Percentiles rank a stretch among this genome's conserved stretches.
These are phyloP conservation scores for Entomobrya proxima DNA, from an alignment of 2,888 invertebrate species.

Conservation along the genomic window DNA sequence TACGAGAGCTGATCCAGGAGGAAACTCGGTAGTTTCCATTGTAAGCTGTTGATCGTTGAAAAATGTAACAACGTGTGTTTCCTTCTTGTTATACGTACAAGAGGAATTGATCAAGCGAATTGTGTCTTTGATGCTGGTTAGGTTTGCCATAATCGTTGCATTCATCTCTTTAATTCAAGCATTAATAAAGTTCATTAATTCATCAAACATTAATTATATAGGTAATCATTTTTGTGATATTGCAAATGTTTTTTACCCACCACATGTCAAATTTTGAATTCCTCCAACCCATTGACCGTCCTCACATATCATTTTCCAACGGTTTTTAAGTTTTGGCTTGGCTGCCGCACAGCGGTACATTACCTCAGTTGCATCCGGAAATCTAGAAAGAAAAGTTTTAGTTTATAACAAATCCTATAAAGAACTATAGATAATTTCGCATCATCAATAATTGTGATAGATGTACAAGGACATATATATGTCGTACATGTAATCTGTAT, in stretches of 20 bases:
- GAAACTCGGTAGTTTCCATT: conserved; percentile 87
- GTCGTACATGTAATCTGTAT: conserved; percentile 79
- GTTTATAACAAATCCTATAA: background rate
- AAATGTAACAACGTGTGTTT: conserved; percentile 84
- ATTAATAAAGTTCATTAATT: background rate
- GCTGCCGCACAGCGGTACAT: conserved; percentile 84
- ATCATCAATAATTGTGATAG: background rate
- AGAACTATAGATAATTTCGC: background rate
- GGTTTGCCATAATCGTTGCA: conserved; percentile 44
- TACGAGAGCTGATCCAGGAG: conserved; percentile 84
- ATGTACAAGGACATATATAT: background rate
- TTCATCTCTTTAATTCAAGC: conserved; percentile 50
- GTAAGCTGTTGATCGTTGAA: conserved; percentile 87
- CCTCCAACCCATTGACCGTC: conserved; percentile 90
- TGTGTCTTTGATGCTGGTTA: conserved; percentile 56
- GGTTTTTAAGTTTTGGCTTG: conserved; percentile 79
- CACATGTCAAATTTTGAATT: conserved; percentile 81
- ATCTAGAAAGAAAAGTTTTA: conserved; percentile 77
- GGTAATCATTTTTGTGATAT: background rate
- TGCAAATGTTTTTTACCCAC: conserved; percentile 25
- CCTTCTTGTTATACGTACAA: conserved; percentile 87
- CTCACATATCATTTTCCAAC: conserved; percentile 90
- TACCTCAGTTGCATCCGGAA: conserved; percentile 89
- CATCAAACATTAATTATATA: background rate
- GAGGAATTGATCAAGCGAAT: conserved; percentile 78